phyloP scores from a whole-genome alignment of 2,888 invertebrate species.

The Tryphoninae sp. region DNA sequence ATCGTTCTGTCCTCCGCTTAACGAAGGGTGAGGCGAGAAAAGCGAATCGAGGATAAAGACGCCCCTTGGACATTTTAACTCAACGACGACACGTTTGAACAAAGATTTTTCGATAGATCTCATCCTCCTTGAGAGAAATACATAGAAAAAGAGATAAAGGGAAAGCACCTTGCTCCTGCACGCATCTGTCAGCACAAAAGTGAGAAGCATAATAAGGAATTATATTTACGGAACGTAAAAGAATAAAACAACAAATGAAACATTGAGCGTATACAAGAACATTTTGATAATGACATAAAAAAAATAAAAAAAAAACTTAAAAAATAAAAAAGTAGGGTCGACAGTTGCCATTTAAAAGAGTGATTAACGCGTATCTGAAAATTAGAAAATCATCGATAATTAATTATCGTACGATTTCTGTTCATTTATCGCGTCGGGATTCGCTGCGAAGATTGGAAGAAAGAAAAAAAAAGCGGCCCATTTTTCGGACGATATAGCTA shows the following conservation, averaged over 20 bases:
- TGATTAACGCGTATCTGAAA: slow-evolving; percentile 35
- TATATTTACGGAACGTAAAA: slow-evolving; percentile 27
- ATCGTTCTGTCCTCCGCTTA: slow-evolving; percentile 49
- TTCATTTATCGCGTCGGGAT: slow-evolving; percentile 12
- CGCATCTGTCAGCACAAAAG: slow-evolving; percentile 38
- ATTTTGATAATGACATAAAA: neutral
- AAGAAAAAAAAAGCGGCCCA: neutral
- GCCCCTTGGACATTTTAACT: slow-evolving; percentile 8
- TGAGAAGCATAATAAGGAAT: slow-evolving; percentile 36
- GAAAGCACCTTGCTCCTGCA: slow-evolving; percentile 6
- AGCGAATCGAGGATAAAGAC: slow-evolving; percentile 49
- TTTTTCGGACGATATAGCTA: neutral
- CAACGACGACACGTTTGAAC: slow-evolving; percentile 25
- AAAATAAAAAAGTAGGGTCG: slow-evolving; percentile 29
- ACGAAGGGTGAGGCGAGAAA: slow-evolving; percentile 54
- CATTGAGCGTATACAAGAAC: neutral
- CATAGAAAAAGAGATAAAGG: slow-evolving; percentile 6
- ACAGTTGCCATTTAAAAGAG: slow-evolving; percentile 28
- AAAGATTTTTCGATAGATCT: slow-evolving; percentile 41
- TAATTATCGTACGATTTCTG: neutral
- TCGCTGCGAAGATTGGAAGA: neutral
- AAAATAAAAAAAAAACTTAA: slow-evolving; percentile 24
- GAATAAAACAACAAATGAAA: slow-evolving; percentile 11
- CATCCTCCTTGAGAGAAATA: neutral
- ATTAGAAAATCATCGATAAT: neutral